A percentile compares a stretch with the other conserved stretches of the same genome.
phyloP scores from a whole-genome alignment of 2,888 invertebrate genomes.

The Parthenolecanium corni region DNA sequence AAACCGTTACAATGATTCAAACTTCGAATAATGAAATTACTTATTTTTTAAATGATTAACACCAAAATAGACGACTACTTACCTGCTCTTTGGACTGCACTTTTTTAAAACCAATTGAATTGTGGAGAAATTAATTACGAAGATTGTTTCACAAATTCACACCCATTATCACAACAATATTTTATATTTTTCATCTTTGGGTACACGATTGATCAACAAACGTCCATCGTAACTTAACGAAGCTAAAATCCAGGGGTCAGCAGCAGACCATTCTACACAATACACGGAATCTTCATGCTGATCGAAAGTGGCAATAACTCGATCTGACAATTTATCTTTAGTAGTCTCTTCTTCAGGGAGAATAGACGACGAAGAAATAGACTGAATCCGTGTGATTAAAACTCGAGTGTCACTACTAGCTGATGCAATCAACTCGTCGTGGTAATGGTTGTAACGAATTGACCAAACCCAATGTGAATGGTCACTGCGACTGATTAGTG shows the following conservation, averaged over 20 bases:
- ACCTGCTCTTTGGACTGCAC: no score
- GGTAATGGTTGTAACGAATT: conserved; percentile 73
- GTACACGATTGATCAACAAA: conserved; percentile 82
- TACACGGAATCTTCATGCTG: conserved; percentile 98
- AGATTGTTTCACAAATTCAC: no score
- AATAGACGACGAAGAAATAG: conserved; percentile 61
- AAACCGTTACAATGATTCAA: no score
- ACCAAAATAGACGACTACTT: no score
- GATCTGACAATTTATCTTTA: conserved; percentile 58
- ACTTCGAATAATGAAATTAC: no score
- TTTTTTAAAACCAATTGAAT: no score
- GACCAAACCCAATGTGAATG: conserved; percentile 66
- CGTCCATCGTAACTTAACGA: conserved; percentile 95
- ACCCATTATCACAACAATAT: conserved; percentile 53
- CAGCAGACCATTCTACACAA: conserved; percentile 91
- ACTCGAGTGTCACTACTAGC: conserved; percentile 92
- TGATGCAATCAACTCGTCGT: conserved; percentile 87
- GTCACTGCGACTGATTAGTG: conserved; percentile 67
- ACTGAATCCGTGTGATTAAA: conserved; percentile 71
- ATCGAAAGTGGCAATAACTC: conserved; percentile 81
- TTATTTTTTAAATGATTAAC: no score
- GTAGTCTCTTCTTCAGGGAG: conserved; percentile 39
- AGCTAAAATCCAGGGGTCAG: conserved; percentile 97
- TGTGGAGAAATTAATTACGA: no score
- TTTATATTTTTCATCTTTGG: conserved; percentile 87